Percentiles rank a stretch among this genome's conserved stretches.
These are phyloP conservation scores for Cydia strobilella DNA, from an alignment of 1,140 invertebrate species.

Conservation along the genomic window DNA sequence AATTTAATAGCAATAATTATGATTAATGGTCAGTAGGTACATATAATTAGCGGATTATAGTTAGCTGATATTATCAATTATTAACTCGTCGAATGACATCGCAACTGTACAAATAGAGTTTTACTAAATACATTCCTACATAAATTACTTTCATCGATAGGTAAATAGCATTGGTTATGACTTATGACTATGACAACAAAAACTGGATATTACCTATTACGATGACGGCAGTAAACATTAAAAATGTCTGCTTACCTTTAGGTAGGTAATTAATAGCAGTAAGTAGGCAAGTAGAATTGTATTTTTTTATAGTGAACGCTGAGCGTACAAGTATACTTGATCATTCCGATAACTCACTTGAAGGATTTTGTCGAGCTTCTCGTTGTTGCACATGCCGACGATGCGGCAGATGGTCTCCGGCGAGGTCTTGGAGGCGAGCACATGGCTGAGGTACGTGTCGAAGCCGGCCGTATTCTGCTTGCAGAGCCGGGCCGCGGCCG, in stretches of 20 bases:
- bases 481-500: conserved; percentile 49
- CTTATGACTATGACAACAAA: no score
- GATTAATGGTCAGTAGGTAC: no score
- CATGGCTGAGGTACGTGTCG: conserved; percentile 55
- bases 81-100: no score
- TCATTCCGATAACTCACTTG: not conserved
- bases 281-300: not conserved
- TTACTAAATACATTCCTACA: no score
- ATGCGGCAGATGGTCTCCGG: conserved; percentile 64
- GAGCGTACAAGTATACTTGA: no score
- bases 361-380: conserved; percentile 49
- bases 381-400: conserved; percentile 68
- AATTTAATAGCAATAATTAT: no score
- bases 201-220: not conserved
- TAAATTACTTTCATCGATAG: no score
- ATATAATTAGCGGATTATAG: no score
- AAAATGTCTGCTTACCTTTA: not conserved
- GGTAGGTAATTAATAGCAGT: not conserved
- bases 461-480: conserved; percentile 58
- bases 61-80: no score
- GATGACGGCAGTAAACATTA: not conserved
- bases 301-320: not conserved
- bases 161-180: no score
- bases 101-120: no score
- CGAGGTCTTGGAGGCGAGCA: conserved; percentile 54